Percentiles rank a stretch among this genome's conserved stretches.
Conservation (phyloP, 1,140 invertebrate species). For the Temnothorax longispinosus region DNA sequence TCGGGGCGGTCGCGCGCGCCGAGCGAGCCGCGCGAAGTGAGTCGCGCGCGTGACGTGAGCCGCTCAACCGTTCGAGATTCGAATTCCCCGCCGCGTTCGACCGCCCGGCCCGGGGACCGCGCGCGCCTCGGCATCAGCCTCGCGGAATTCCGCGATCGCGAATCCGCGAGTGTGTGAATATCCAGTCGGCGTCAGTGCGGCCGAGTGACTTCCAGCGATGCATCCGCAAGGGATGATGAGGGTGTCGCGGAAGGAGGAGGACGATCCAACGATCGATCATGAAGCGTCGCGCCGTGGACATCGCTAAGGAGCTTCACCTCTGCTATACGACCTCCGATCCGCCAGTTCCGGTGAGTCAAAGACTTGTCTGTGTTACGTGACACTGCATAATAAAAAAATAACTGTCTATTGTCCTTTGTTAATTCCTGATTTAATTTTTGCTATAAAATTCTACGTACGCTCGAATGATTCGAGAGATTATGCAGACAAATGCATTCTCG, state of each 20-base stretch:
- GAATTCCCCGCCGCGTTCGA: neutral
- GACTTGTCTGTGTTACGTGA: neutral
- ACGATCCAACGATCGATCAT: constrained; percentile 26
- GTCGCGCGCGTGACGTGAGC: neutral
- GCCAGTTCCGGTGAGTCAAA: constrained; percentile 32
- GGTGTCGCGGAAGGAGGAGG: neutral
- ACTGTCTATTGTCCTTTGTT: neutral
- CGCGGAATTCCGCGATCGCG: neutral
- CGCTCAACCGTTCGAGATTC: neutral
- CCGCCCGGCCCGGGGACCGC: neutral
- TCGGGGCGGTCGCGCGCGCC: neutral
- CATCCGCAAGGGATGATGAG: neutral
- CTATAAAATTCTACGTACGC: neutral
- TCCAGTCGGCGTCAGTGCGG: constrained; percentile 49
- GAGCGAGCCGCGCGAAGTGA: neutral
- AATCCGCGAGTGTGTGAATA: constrained; percentile 62
- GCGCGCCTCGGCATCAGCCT: neutral
- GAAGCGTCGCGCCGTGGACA: neutral
- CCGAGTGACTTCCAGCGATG: constrained; percentile 38
- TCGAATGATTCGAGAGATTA: neutral
- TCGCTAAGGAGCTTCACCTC: neutral
- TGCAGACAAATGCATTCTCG: neutral
- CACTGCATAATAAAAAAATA: neutral
- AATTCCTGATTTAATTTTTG: neutral
- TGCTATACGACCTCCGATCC: neutral